Conservation (phyloP, 1,140 invertebrate species). For the Tyrophagus putrescentiae region DNA sequence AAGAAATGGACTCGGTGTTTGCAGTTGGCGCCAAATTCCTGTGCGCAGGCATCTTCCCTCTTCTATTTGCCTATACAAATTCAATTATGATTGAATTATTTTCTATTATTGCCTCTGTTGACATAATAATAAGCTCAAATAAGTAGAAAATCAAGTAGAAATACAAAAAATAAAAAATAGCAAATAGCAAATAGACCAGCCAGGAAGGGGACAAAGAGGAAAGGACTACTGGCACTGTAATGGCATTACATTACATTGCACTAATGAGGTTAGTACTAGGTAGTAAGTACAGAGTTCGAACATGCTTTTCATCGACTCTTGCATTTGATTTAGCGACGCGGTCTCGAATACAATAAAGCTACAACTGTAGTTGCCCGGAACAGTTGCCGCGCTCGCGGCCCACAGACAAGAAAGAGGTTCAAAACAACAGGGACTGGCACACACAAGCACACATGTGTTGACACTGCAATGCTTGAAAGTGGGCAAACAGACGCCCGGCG, state of each 20-base stretch:
- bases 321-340: slow-evolving; percentile 12
- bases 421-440: no score
- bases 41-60: no score
- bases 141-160: slow-evolving; percentile 11
- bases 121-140: slow-evolving; percentile 13
- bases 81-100: slow-evolving; percentile 16
- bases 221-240: background rate
- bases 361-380: no score
- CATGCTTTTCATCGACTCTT: background rate
- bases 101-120: slow-evolving; percentile 8
- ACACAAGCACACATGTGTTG: no score
- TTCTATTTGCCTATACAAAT: slow-evolving; percentile 13
- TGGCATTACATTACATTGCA: slow-evolving; percentile 1
- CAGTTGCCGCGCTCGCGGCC: no score
- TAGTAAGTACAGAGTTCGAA: background rate
- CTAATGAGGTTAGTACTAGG: slow-evolving; percentile 11
- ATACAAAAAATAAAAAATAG: slow-evolving; percentile 7
- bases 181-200: background rate
- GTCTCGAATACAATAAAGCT: background rate
- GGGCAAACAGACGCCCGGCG: no score
- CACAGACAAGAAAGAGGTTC: no score
- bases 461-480: no score
- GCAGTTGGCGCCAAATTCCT: no score
- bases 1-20: no score
- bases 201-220: background rate